phyloP scores from a whole-genome alignment of 2,888 invertebrate genomes.

The Catotricha subobsoleta region DNA sequence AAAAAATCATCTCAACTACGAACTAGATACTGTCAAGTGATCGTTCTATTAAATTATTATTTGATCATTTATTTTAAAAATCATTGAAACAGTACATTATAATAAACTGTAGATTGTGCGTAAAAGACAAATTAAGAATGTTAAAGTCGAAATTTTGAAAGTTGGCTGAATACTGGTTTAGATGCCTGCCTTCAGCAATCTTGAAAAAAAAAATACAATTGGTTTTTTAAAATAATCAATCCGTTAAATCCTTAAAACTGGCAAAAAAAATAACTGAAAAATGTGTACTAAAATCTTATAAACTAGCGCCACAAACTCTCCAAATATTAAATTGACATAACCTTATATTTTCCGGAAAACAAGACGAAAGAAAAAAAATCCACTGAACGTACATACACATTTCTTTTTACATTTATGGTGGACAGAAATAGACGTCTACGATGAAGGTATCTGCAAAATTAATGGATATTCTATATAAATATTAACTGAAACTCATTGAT shows the following conservation, averaged over 20 bases:
- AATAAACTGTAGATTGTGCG: too few relatives aligned
- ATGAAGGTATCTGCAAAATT: constrained; percentile 7
- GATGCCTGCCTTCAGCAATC: too few relatives aligned
- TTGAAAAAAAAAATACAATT: too few relatives aligned
- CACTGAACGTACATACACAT: constrained; percentile 2
- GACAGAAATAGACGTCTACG: constrained; percentile 4
- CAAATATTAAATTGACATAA: constrained; percentile 1
- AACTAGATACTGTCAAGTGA: too few relatives aligned
- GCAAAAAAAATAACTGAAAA: background rate
- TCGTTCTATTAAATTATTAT: too few relatives aligned
- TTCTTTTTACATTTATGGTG: constrained; percentile 6
- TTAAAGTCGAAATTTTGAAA: too few relatives aligned
- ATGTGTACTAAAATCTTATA: background rate
- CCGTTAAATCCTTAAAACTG: background rate
- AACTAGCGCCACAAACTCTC: background rate
- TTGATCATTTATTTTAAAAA: too few relatives aligned
- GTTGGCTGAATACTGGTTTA: too few relatives aligned
- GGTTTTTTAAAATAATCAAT: too few relatives aligned
- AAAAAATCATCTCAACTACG: too few relatives aligned
- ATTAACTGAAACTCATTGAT: constrained; percentile 1
- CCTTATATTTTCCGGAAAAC: background rate
- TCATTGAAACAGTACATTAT: too few relatives aligned
- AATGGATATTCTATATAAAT: background rate
- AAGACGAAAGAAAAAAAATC: background rate
- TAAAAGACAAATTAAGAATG: too few relatives aligned